These are phyloP conservation scores for Pogona vitticeps DNA, from an alignment of 2,113 vertebrate species.

Conservation along the genomic window DNA sequence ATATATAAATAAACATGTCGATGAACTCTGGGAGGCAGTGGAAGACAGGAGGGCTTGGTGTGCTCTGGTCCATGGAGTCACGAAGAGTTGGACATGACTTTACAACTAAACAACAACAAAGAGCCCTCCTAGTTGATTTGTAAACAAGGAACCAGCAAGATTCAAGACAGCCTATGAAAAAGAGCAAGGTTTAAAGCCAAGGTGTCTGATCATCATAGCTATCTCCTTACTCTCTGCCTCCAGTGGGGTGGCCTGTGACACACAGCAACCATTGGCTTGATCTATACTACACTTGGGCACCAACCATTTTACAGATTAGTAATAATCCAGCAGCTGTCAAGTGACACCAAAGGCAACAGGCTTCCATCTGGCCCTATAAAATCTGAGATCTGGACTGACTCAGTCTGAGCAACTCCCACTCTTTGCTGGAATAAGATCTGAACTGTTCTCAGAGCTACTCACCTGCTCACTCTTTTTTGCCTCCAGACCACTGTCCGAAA, in stretches of 20 bases:
- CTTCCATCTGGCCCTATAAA: neutral
- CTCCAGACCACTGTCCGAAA: neutral
- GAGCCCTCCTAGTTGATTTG: neutral
- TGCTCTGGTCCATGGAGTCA: too few species aligned
- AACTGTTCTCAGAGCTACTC: neutral
- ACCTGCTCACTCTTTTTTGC: neutral
- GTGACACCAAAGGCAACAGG: too few species aligned
- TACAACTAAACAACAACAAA: too few species aligned
- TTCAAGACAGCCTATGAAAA: neutral
- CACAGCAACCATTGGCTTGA: neutral
- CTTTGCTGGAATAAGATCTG: neutral
- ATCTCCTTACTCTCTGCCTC: neutral
- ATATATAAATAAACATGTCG: neutral
- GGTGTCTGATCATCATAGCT: neutral
- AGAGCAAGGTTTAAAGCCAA: neutral
- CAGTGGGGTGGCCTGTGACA: neutral
- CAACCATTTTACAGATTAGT: too few species aligned
- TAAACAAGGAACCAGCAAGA: neutral
- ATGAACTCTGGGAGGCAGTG: too few species aligned
- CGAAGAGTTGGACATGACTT: too few species aligned
- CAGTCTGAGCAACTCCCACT: too few species aligned
- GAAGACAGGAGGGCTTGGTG: too few species aligned
- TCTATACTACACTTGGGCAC: neutral
- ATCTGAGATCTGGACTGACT: too few species aligned
- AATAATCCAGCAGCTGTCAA: too few species aligned